Evolutionary conservation across 1,140 invertebrate genomes (phyloP), one percentile per base, ranked within the genome.

Genomic region (Macrostomum lignano): DNA sequence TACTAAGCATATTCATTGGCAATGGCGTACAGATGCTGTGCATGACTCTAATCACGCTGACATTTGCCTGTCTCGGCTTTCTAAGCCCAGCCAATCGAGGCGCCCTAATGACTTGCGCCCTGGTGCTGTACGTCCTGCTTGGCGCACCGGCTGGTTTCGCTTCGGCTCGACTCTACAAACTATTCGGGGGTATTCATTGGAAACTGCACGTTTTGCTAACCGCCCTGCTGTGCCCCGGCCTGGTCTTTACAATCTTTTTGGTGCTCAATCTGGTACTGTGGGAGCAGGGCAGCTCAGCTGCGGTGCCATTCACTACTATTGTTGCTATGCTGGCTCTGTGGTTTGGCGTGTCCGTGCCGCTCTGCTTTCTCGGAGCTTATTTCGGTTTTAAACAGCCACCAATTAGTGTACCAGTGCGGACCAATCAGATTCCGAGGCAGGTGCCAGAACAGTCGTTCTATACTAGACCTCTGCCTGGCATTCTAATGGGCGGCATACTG

Each of bases 381-480:
- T 88, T 94, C 57, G 88, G 88, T 40, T 96, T 93, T 55, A 76
- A 79, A 46, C 88, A 3, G 7, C 24, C 82, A 74, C 67, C 74
- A 14, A 65, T 96, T 45, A 78, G 93, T 51, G 78, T 88, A 61
- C 86, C 86, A 4, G 84, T 93, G 7, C 67, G 86, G 43, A 96
- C 88, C 1, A 93, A 93, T 61, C 86, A 94, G 62, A 96, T 96
- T 44, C 88, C 88, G 3, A 64, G 88, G 1, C 78, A 94, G 60
- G 91, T 96, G 44, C 88, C 88, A 1, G 74, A 84, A 40, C 84
- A 94, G 59, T 82, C 77, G 21, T 66, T 93, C 41, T 96, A 94
- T 60, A 94, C 86, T 0, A 77, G 81, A 58, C 72, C 82, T 1
- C 55, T 86, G 37, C 52, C 53, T 21, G 52, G 66, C 17, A 79